phyloP scores from a whole-genome alignment of 2,113 vertebrate genomes.

The Himantopus leucocephalus region DNA sequence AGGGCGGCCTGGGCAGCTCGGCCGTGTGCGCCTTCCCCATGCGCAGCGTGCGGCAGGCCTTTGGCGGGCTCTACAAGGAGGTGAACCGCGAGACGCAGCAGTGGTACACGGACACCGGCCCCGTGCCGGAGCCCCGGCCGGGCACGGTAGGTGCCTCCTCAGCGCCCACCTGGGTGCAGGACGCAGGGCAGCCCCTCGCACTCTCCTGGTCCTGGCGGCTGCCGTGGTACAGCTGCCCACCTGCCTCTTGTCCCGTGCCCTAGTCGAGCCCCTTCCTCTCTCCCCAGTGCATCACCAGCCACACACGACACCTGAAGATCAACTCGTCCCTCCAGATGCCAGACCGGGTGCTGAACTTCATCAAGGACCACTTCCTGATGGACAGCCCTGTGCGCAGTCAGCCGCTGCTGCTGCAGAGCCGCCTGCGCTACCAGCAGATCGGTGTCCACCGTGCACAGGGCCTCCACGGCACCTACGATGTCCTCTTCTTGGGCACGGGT shows the following conservation, averaged over 20 bases:
- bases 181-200: rapidly evolving
- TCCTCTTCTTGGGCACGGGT: slow-evolving; percentile 95
- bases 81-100: slow-evolving; percentile 94
- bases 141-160: slow-evolving; percentile 79
- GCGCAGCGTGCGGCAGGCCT: slow-evolving; percentile 85
- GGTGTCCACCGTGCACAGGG: slow-evolving; percentile 77
- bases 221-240: rapidly evolving
- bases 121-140: slow-evolving; percentile 85
- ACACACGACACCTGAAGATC: slow-evolving; percentile 82
- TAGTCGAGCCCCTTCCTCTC: not conserved
- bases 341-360: slow-evolving; percentile 93
- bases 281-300: slow-evolving; percentile 87
- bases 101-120: slow-evolving; percentile 91
- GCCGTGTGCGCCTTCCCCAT: slow-evolving; percentile 92
- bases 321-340: slow-evolving; percentile 91
- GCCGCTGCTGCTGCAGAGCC: slow-evolving; percentile 85
- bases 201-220: rapidly evolving
- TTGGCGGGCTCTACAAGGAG: slow-evolving; percentile 88
- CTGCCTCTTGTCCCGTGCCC: rapidly evolving
- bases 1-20: slow-evolving; percentile 85
- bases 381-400: slow-evolving; percentile 86
- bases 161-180: rapidly evolving
- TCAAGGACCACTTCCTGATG: slow-evolving; percentile 98
- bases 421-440: slow-evolving; percentile 86
- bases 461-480: slow-evolving; percentile 74